Evolutionary conservation across 2,113 vertebrate genomes (phyloP).

Genomic region (Rafetus swinhoei): DNA sequence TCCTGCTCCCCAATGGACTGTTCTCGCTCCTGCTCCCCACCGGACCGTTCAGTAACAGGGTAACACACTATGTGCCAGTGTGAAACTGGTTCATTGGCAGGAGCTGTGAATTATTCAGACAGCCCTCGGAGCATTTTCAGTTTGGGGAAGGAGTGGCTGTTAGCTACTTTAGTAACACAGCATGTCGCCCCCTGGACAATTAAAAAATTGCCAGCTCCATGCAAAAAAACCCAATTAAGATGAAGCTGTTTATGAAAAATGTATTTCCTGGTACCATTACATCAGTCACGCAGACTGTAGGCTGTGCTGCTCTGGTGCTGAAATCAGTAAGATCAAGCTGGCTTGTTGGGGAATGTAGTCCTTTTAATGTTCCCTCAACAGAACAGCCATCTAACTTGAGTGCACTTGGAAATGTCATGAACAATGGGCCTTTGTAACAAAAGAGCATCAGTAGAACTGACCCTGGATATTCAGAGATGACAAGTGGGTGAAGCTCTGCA

Average conservation of each 20-base stretch:
- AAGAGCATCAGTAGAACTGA: not conserved
- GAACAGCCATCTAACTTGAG: not conserved
- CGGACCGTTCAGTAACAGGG: not conserved
- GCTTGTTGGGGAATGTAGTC: not conserved
- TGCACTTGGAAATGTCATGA: not conserved
- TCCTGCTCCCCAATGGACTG: not conserved
- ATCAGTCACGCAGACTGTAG: not conserved
- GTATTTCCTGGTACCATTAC: not conserved
- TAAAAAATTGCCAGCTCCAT: not conserved
- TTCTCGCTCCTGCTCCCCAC: not conserved
- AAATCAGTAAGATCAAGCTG: not conserved
- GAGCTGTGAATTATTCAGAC: not conserved
- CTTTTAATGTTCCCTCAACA: not conserved
- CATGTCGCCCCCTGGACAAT: not conserved
- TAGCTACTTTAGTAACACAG: not conserved
- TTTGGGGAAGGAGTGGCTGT: not conserved
- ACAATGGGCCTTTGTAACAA: not conserved
- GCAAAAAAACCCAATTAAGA: not conserved
- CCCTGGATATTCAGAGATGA: not conserved
- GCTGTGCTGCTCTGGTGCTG: not conserved
- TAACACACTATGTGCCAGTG: not conserved
- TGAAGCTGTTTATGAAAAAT: not conserved
- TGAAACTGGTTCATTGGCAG: not conserved
- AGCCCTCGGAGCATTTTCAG: rapidly evolving
- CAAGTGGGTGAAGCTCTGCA: not conserved